These are phyloP conservation scores for Caprella mutica DNA, from an alignment of 2,888 invertebrate species.

Conservation along the genomic window DNA sequence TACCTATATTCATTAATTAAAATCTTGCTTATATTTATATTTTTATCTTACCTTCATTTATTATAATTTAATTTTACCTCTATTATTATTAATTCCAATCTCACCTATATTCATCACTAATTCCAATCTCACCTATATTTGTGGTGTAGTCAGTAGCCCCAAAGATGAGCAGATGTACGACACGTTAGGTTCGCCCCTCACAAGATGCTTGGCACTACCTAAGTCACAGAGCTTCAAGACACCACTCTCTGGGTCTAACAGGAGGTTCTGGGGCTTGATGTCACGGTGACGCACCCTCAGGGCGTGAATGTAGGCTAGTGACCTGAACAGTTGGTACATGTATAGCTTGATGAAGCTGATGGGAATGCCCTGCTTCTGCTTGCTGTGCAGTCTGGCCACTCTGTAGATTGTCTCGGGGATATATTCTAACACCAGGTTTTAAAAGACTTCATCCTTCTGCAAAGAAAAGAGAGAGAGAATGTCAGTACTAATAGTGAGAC, in stretches of 20 bases:
- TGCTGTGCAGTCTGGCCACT: slow-evolving; percentile 99
- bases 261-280: slow-evolving; percentile 98
- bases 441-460: slow-evolving; percentile 99
- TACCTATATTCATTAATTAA: no score
- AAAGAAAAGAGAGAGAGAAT: slow-evolving; percentile 41
- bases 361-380: slow-evolving; percentile 99
- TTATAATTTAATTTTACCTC: no score
- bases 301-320: slow-evolving; percentile 97
- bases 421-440: slow-evolving; percentile 99
- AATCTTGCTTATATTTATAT: no score
- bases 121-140: slow-evolving; percentile 71
- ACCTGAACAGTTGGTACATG: slow-evolving; percentile 99
- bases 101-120: no score
- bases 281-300: slow-evolving; percentile 98
- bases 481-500: not conserved
- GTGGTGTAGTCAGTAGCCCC: slow-evolving; percentile 97
- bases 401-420: slow-evolving; percentile 99
- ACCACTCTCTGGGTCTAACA: slow-evolving; percentile 93
- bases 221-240: slow-evolving; percentile 98
- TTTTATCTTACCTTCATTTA: no score
- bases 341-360: slow-evolving; percentile 99
- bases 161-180: slow-evolving; percentile 99
- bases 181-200: slow-evolving; percentile 93
- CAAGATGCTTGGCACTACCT: slow-evolving; percentile 95
- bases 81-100: no score